phyloP scores from a whole-genome alignment of 2,113 vertebrate species.

The Plecturocebus donacophilus region DNA sequence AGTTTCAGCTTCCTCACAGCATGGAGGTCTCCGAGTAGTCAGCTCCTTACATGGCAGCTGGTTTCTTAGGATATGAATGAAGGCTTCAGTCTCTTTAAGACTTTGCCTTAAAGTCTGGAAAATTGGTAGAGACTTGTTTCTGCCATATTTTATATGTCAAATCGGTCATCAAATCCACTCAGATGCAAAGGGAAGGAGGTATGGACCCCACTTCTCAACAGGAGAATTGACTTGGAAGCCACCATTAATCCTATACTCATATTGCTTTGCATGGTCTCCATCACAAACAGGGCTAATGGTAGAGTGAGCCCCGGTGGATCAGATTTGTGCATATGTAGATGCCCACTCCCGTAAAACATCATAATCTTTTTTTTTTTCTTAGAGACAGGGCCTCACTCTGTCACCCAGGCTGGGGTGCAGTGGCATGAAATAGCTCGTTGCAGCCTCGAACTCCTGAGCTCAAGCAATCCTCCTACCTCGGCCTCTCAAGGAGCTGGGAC shows the following conservation, averaged over 20 bases:
- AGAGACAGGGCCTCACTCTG: too few relatives aligned
- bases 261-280: neutral
- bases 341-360: neutral
- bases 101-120: neutral
- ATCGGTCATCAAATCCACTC: neutral
- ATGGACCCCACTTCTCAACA: neutral
- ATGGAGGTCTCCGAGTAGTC: neutral
- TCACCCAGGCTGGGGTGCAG: too few relatives aligned
- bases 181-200: neutral
- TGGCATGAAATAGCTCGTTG: too few relatives aligned
- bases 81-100: neutral
- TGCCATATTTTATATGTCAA: neutral
- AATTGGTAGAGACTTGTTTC: neutral
- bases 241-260: neutral
- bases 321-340: neutral
- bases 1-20: neutral
- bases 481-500: too few relatives aligned
- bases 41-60: neutral
- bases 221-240: neutral
- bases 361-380: neutral
- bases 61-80: neutral
- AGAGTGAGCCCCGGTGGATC: neutral
- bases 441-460: too few relatives aligned
- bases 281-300: neutral
- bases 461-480: too few relatives aligned